Percentiles rank a stretch among this genome's conserved stretches.
These are phyloP conservation scores for rat (Rattus norvegicus) DNA, from an alignment of 2,113 vertebrate species.

Conservation along the genomic window GRCr8 NC_086019.1:231176001-231176500, in stretches of 20 bases:
- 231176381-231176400: background rate
- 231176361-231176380: too few relatives aligned
- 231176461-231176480: background rate
- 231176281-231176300: too few relatives aligned
- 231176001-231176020: too few relatives aligned
- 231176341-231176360: too few relatives aligned
- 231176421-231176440: background rate
- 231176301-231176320: background rate
- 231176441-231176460: background rate
- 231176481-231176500: background rate
- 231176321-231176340: background rate
- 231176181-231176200: background rate
- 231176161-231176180: background rate
- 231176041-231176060: too few relatives aligned
- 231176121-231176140: background rate
- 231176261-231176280: background rate
- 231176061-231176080: too few relatives aligned
- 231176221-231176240: background rate
- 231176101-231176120: background rate
- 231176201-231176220: background rate
- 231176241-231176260: too few relatives aligned
- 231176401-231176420: background rate
- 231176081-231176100: background rate
- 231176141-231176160: background rate
- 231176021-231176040: too few relatives aligned